A percentile compares a stretch with the other conserved stretches of the same genome.
Conservation (phyloP, 2,113 vertebrate species). For the Scomber scombrus region DNA sequence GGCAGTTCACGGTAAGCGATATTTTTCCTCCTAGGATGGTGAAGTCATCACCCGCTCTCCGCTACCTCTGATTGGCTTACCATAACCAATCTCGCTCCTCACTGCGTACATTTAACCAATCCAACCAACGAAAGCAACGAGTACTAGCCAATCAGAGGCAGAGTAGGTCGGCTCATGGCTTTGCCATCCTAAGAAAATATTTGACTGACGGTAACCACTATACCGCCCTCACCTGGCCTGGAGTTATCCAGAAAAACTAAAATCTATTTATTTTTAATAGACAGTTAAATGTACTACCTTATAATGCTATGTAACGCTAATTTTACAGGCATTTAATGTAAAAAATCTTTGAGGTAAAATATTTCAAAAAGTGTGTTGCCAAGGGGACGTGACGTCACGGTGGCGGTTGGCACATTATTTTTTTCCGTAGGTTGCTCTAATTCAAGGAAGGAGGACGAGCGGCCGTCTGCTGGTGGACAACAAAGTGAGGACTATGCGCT, state of each 20-base stretch:
- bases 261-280: neutral
- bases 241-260: neutral
- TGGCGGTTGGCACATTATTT: neutral
- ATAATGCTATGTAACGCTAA: too few relatives aligned
- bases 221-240: slow-evolving; percentile 16
- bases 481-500: slow-evolving; percentile 73
- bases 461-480: neutral
- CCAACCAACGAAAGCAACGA: too few relatives aligned
- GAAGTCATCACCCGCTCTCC: too few relatives aligned
- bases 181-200: too few relatives aligned
- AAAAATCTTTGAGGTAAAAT: neutral
- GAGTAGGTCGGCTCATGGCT: too few relatives aligned
- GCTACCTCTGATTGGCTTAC: too few relatives aligned
- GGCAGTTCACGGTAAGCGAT: neutral
- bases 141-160: too few relatives aligned
- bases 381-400: slow-evolving; percentile 41
- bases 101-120: too few relatives aligned
- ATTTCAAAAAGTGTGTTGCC: neutral
- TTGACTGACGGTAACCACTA: too few relatives aligned
- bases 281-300: neutral
- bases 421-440: neutral
- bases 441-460: neutral
- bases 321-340: neutral
- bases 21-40: too few relatives aligned
- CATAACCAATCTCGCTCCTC: too few relatives aligned